Conservation (phyloP, 2,888 invertebrate genomes). For the Julus scandinavius region DNA sequence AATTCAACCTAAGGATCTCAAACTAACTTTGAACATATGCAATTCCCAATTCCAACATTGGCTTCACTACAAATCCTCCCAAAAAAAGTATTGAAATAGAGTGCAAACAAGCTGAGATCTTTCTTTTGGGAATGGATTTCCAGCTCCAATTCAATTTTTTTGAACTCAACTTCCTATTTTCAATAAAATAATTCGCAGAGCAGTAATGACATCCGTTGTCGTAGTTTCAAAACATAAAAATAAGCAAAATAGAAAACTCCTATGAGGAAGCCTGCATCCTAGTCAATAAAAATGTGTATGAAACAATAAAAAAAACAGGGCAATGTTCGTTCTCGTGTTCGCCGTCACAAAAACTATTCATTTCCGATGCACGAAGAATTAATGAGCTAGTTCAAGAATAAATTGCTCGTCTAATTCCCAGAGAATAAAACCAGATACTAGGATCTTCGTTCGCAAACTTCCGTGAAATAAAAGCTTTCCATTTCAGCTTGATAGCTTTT, state of each 20-base stretch:
- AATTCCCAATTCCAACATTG: neutral
- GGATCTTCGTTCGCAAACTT: constrained; percentile 17
- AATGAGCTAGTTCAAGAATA: constrained; percentile 32
- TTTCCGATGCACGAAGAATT: constrained; percentile 17
- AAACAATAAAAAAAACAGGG: neutral
- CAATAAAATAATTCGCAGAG: neutral
- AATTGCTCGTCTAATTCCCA: constrained; percentile 17
- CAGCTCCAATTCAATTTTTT: neutral
- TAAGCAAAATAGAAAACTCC: neutral
- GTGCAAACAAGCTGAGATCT: neutral
- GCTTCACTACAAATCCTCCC: neutral
- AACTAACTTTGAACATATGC: neutral
- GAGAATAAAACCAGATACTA: constrained; percentile 1
- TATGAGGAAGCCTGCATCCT: neutral
- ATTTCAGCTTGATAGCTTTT: neutral
- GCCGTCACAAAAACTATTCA: neutral
- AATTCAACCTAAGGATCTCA: no score
- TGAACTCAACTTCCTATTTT: neutral
- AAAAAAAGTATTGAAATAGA: no score
- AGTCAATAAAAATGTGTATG: neutral
- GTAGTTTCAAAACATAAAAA: neutral
- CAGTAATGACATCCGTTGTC: neutral
- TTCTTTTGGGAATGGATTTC: neutral
- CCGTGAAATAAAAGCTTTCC: constrained; percentile 27
- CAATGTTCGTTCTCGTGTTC: neutral